phyloP scores from a whole-genome alignment of 2,888 invertebrate genomes.

The Lamellibrachia satsuma region DNA sequence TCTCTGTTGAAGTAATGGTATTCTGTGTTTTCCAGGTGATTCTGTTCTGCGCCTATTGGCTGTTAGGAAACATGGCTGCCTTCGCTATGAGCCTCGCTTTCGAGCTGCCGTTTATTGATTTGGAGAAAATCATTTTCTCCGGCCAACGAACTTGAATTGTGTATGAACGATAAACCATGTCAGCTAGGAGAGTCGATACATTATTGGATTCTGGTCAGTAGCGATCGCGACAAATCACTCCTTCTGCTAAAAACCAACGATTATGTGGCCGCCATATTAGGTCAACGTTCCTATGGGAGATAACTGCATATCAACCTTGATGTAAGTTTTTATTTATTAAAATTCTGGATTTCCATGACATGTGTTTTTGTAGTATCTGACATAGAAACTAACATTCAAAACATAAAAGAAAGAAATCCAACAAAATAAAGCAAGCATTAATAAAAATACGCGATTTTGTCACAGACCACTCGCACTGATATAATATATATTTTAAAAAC shows the following conservation, averaged over 20 bases:
- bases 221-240: not conserved
- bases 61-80: constrained; percentile 3
- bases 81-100: not conserved
- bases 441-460: no score
- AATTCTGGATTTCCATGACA: no score
- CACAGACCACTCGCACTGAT: no score
- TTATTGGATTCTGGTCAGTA: not conserved
- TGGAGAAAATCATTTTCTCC: not conserved
- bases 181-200: not conserved
- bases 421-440: no score
- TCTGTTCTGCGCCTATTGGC: not conserved
- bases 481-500: no score
- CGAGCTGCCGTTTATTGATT: not conserved
- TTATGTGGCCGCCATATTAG: no score
- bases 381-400: no score
- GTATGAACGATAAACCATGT: not conserved
- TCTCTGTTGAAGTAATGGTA: not conserved
- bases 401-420: no score
- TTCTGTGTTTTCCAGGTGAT: not conserved
- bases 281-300: no score
- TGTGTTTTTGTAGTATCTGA: no score
- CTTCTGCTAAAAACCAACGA: not conserved
- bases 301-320: no score
- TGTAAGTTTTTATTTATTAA: no score
- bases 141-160: not conserved